Evolutionary conservation across 2,797 vertebrate species (phyloP).

Genomic region (Kryptolebias ocellatus): DNA sequence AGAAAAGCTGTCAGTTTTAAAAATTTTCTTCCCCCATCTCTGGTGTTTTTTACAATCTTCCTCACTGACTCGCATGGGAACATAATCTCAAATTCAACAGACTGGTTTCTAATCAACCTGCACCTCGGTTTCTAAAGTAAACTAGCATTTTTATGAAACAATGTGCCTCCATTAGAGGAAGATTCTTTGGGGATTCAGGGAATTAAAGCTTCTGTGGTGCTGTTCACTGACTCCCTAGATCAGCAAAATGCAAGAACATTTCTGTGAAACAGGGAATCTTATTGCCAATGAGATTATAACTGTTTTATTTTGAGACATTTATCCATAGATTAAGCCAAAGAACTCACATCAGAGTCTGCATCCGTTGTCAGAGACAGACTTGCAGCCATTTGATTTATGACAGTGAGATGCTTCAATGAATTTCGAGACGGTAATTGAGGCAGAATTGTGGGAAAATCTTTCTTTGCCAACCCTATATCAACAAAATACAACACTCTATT

Average conservation of each 20-base stretch:
- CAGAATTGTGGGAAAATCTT: conserved; percentile 19
- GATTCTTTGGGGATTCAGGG: conserved; percentile 64
- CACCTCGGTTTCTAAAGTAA: conserved; percentile 69
- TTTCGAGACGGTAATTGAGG: conserved; percentile 42
- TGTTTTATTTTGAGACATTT: not conserved
- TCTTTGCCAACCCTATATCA: conserved; percentile 24
- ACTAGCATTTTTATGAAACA: conserved; percentile 71
- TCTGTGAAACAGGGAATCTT: conserved; percentile 18
- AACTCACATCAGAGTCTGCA: not conserved
- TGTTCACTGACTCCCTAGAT: conserved; percentile 45
- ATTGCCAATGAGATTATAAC: conserved; percentile 3
- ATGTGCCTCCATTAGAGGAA: conserved; percentile 59
- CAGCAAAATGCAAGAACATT: conserved; percentile 21
- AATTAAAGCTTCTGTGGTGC: conserved; percentile 50
- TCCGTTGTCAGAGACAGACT: conserved; percentile 10
- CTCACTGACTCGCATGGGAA: conserved; percentile 55
- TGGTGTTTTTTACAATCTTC: conserved; percentile 31
- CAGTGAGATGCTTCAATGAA: not conserved
- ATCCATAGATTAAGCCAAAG: not conserved
- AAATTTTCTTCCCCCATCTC: conserved; percentile 16
- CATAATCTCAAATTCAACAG: conserved; percentile 67
- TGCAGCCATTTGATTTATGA: conserved; percentile 16
- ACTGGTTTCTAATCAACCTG: conserved; percentile 69
- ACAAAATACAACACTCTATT: conserved; percentile 26
- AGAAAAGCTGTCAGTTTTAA: conserved; percentile 21